Conservation (phyloP, 2,113 vertebrate genomes). For the Gymnocephalus cernua region DNA sequence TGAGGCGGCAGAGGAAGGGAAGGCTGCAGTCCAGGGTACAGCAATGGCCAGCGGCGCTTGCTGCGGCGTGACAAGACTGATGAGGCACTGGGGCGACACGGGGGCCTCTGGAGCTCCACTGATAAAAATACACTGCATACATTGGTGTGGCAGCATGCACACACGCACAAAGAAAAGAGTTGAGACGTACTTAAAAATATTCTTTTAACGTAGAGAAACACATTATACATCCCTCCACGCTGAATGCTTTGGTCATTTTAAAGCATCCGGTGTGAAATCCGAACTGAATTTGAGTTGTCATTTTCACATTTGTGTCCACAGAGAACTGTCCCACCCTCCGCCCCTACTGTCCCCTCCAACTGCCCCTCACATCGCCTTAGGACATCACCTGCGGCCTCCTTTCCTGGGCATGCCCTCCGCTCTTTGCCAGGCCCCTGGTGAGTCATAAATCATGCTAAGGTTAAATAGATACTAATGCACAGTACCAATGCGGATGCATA, state of each 20-base stretch:
- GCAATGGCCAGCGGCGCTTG: conserved; percentile 81
- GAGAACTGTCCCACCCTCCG: conserved; percentile 93
- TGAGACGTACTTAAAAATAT: conserved; percentile 17
- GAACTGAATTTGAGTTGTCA: background rate
- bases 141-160: conserved; percentile 40
- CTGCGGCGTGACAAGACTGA: conserved; percentile 85
- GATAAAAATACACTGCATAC: conserved; percentile 81
- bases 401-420: conserved; percentile 94
- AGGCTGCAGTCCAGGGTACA: conserved; percentile 81
- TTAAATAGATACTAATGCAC: background rate
- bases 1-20: conserved; percentile 65
- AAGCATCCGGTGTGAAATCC: background rate
- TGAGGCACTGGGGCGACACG: conserved; percentile 80
- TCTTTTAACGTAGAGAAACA: conserved; percentile 4
- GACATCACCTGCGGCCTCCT: conserved; percentile 94
- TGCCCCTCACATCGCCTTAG: conserved; percentile 93
- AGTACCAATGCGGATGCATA: background rate
- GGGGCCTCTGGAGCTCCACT: conserved; percentile 75
- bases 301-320: conserved; percentile 73
- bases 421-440: conserved; percentile 96
- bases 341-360: conserved; percentile 94
- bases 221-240: background rate
- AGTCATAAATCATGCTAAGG: conserved; percentile 59
- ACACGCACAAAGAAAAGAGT: background rate
- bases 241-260: background rate